These are phyloP conservation scores for Palloptera scutellata DNA, from an alignment of 2,888 invertebrate species.

Conservation along the genomic window DNA sequence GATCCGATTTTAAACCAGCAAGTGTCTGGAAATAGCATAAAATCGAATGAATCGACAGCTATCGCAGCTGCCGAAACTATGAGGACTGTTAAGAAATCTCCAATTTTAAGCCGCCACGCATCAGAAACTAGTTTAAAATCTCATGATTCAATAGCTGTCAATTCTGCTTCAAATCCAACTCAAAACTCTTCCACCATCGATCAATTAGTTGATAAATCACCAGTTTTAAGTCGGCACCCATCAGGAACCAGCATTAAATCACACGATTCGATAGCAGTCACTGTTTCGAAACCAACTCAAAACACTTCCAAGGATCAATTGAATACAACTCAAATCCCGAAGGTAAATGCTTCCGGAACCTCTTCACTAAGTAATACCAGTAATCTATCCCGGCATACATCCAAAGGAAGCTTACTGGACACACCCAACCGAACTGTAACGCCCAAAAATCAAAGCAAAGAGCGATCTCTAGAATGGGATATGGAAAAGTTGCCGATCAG, in stretches of 20 bases:
- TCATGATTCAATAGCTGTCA: background rate
- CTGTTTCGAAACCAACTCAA: background rate
- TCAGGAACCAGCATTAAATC: constrained; percentile 4
- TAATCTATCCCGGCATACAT: background rate
- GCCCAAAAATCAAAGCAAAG: constrained; percentile 43
- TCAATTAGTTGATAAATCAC: constrained; percentile 11
- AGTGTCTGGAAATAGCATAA: too few species aligned
- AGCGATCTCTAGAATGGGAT: constrained; percentile 50
- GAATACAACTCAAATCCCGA: background rate
- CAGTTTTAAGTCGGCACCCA: constrained; percentile 10
- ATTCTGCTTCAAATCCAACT: background rate
- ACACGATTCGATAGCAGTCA: background rate
- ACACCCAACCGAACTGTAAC: constrained; percentile 28
- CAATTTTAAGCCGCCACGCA: background rate
- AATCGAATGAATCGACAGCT: too few species aligned
- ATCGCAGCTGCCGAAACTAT: too few species aligned
- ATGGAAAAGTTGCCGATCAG: constrained; percentile 50
- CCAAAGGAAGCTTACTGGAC: background rate
- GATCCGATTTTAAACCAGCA: too few species aligned
- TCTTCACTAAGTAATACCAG: background rate
- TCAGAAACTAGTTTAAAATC: background rate
- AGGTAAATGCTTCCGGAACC: background rate
- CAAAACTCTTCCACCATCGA: background rate
- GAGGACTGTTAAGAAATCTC: background rate
- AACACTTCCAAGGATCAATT: too few species aligned